Percentiles rank a stretch among this genome's conserved stretches.
phyloP scores from a whole-genome alignment of 2,888 invertebrate species.

The Cremastinae sp. region DNA sequence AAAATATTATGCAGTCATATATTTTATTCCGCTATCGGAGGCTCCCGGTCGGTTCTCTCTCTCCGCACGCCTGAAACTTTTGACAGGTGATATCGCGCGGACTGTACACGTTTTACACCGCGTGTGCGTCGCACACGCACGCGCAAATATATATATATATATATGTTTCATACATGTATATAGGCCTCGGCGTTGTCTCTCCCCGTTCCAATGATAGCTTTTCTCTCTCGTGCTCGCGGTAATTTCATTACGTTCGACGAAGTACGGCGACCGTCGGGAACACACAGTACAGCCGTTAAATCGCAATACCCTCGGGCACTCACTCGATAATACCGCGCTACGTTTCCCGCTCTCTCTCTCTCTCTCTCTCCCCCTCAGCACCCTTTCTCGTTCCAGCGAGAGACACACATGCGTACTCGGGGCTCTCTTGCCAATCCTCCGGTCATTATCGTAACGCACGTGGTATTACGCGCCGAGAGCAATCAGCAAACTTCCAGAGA shows the following conservation, averaged over 20 bases:
- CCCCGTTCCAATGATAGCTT: no score
- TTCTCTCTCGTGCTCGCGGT: conserved; percentile 33
- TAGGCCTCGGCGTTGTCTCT: conserved; percentile 1
- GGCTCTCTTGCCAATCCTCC: conserved; percentile 22
- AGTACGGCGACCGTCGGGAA: conserved; percentile 7
- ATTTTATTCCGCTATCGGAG: conserved; percentile 21
- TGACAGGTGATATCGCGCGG: conserved; percentile 62
- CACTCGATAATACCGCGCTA: conserved; percentile 33
- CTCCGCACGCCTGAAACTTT: conserved; percentile 56
- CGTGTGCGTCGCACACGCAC: not conserved
- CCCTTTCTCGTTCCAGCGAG: not conserved
- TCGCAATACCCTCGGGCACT: conserved; percentile 42
- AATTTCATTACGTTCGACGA: conserved; percentile 63
- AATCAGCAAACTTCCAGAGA: conserved; percentile 25
- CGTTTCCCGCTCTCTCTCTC: conserved; percentile 24
- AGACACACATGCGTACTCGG: conserved; percentile 13
- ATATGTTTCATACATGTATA: conserved; percentile 1
- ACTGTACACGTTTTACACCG: conserved; percentile 1
- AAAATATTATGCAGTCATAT: conserved; percentile 26
- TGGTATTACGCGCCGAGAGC: conserved; percentile 41
- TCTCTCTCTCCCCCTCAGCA: not conserved
- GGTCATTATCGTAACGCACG: conserved; percentile 44
- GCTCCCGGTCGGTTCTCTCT: conserved; percentile 17
- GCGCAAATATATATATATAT: not conserved
- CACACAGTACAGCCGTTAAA: conserved; percentile 40